These are phyloP conservation scores for Pseudomugil tenellus DNA, from an alignment of 2,797 vertebrate species.

Conservation along the genomic window DNA sequence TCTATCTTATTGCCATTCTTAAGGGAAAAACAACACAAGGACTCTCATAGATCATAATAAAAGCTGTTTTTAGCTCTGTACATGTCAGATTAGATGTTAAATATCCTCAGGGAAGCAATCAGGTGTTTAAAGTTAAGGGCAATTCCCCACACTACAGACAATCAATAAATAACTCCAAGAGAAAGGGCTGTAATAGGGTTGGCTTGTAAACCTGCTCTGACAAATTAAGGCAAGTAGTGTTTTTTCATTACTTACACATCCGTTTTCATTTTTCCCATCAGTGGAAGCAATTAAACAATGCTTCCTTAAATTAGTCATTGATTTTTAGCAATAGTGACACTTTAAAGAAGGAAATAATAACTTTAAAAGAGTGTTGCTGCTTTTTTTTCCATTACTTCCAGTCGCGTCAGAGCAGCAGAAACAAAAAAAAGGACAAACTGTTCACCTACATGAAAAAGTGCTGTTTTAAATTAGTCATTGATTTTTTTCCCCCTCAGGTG, in stretches of 20 bases:
- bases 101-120: constrained; percentile 72
- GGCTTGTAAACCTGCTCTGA: constrained; percentile 70
- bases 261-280: constrained; percentile 81
- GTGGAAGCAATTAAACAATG: constrained; percentile 81
- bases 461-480: constrained; percentile 79
- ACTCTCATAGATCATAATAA: constrained; percentile 51
- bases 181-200: constrained; percentile 58
- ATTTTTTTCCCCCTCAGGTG: constrained; percentile 80
- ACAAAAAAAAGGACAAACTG: constrained; percentile 58
- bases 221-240: constrained; percentile 79
- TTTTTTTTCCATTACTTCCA: constrained; percentile 64
- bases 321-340: constrained; percentile 80
- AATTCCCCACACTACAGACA: constrained; percentile 56
- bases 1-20: background rate
- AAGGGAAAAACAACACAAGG: constrained; percentile 21
- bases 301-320: constrained; percentile 82
- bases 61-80: constrained; percentile 26
- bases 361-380: constrained; percentile 63
- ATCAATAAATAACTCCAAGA: constrained; percentile 71
- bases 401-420: constrained; percentile 32
- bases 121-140: constrained; percentile 74
- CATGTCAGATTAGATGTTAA: constrained; percentile 64
- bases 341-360: constrained; percentile 78
- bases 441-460: constrained; percentile 72
- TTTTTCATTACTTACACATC: constrained; percentile 81